Percentiles rank a stretch among this genome's conserved stretches.
Evolutionary conservation across 1,140 invertebrate genomes (phyloP).

Genomic region (Drosophila fuyamai): DNA sequence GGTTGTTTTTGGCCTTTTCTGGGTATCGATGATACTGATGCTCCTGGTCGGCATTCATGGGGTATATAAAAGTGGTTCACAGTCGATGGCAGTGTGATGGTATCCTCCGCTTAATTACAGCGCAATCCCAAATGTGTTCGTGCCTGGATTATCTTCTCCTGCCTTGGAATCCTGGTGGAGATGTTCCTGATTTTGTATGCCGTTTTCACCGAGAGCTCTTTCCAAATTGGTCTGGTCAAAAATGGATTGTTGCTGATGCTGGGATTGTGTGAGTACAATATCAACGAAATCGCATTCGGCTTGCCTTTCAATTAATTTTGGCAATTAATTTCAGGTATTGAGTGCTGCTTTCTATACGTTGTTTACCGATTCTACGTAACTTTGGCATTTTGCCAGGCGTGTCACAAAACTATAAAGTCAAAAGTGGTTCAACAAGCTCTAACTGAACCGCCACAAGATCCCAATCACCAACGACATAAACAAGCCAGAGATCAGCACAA

Average conservation of each 20-base stretch:
- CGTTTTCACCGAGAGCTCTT: constrained; percentile 22
- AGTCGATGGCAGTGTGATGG: background rate
- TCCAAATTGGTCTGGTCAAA: constrained; percentile 29
- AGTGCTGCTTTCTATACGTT: constrained; percentile 48
- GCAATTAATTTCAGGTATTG: constrained; percentile 36
- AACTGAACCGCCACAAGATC: too few relatives aligned
- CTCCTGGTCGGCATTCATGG: constrained; percentile 52
- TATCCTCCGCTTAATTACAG: constrained; percentile 16
- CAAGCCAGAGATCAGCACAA: background rate
- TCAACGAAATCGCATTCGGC: background rate
- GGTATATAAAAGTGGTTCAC: constrained; percentile 33
- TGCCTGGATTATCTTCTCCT: constrained; percentile 60
- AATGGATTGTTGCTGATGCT: constrained; percentile 32
- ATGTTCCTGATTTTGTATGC: constrained; percentile 46
- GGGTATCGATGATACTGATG: constrained; percentile 52
- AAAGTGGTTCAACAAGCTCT: background rate
- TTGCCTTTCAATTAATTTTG: background rate
- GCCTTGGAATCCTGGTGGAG: constrained; percentile 47
- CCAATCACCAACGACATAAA: background rate
- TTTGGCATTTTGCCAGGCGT: constrained; percentile 6
- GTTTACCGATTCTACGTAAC: constrained; percentile 51
- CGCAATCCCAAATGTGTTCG: constrained; percentile 33
- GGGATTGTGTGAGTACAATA: constrained; percentile 32
- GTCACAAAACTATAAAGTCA: background rate
- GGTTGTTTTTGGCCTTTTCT: constrained; percentile 49